Evolutionary conservation across 1,140 invertebrate species (phyloP), one percentile per base, ranked within the genome.

Genomic region (Calliopsis andreniformis): DNA sequence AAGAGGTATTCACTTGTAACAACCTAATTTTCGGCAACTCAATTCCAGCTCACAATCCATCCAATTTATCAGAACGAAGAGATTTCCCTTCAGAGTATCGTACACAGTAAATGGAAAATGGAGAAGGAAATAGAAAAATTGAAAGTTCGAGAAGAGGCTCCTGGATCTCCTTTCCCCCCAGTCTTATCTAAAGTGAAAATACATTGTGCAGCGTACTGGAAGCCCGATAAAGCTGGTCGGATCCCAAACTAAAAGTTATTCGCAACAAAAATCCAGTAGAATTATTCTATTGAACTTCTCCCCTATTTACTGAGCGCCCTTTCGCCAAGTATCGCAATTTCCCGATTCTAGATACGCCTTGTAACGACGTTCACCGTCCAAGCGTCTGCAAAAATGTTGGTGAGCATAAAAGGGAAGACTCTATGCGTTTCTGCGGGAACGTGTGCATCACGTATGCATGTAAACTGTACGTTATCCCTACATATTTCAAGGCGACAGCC

Each of bases 391-490:
- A 39, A 59, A 59, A 23, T 35, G 28, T 59, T 30, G 56, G n/a
- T 32, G 4, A 59, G 56, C 20, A 23, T n/a, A 39, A 59, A 32
- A 14, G n/a, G 18, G 18, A n/a, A 20, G 30, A 59, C 10, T 42
- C 56, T 23, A 23, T n/a, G 20, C 56, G 56, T 59, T 10, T n/a
- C 56, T 3, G 12, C 8, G n/a, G 32, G 8, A n/a, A 59, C 12
- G 25, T 47, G 39, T 63, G 18, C 61, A 63, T 63, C 61, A 20
- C 23, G 42, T 63, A 63, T 47, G 61, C 61, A 47, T 30, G 18
- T 45, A 45, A 47, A 47, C 39, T 45, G 23, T 63, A 47, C 61
- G 61, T 63, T 63, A 45, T 63, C 16, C 61, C 23, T 63, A 47
- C 61, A 63, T 63, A 63, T 63, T 43, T 63, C 43, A 45, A 63